Evolutionary conservation across 2,797 vertebrate species (phyloP).

Genomic region (Danio tinwini): DNA sequence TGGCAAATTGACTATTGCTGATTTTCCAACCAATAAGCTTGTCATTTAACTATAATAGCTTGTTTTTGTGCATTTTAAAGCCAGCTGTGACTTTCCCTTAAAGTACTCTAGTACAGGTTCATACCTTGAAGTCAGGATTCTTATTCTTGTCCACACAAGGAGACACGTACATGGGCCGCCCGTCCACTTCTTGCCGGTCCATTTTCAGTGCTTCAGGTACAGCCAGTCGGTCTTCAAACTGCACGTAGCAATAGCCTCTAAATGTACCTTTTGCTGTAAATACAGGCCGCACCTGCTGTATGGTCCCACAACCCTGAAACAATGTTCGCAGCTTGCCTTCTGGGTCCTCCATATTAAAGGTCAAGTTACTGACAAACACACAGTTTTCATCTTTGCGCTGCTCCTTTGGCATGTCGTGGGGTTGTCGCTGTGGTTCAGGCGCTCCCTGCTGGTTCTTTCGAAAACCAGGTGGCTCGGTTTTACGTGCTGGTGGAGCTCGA

Average conservation of each 20-base stretch:
- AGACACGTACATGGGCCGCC: slow-evolving; percentile 96
- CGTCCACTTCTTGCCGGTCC: slow-evolving; percentile 86
- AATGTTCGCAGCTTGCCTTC: slow-evolving; percentile 81
- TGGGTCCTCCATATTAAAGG: slow-evolving; percentile 87
- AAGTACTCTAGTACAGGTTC: not conserved
- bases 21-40: no score
- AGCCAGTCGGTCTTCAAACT: slow-evolving; percentile 82
- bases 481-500: slow-evolving; percentile 61
- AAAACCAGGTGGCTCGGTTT: slow-evolving; percentile 52
- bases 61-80: no score
- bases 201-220: slow-evolving; percentile 84
- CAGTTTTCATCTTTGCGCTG: slow-evolving; percentile 85
- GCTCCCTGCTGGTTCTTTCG: slow-evolving; percentile 74
- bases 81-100: no score
- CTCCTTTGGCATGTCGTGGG: slow-evolving; percentile 77
- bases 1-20: no score
- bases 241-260: slow-evolving; percentile 92
- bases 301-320: slow-evolving; percentile 86
- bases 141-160: slow-evolving; percentile 96
- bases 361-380: slow-evolving; percentile 94
- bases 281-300: slow-evolving; percentile 84
- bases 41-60: no score
- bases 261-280: slow-evolving; percentile 86
- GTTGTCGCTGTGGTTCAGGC: slow-evolving; percentile 58
- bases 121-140: slow-evolving; percentile 95